Base-by-base conservation (phyloP, 2,797 vertebrate species). In the Silurus lanzhouensis region DNA sequence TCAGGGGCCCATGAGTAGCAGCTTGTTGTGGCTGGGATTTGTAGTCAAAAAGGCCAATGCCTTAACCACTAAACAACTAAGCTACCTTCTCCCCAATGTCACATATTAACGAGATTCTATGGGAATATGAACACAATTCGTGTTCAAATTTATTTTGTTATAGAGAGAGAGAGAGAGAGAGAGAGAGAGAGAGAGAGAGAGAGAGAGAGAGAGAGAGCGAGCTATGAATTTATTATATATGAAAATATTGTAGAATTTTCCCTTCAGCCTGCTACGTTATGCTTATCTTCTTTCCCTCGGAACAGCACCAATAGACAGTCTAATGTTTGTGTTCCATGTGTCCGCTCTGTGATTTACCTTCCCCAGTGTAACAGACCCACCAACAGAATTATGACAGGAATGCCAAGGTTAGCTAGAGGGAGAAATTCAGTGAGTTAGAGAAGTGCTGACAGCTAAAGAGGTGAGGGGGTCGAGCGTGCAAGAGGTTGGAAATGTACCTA, bases 311-410 rank as follows among this genome's bases (percentile, higher is more conserved):
- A 58, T 46, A 82, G 46, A 7, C 68, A 25, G 13, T 67, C 79
- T 8, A 48, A 9, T 67, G 63, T 55, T 81, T 81, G n/a, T 4
- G 2, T 3, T 66, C n/a, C 58, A 63, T 71, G 77, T 84, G 77
- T 84, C 31, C 31, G 61, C 22, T 61, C 82, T 88, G 92, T 91
- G 91, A 91, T 93, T 92, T 91, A 92, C 52, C 58, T 85, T 84
- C 84, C 77, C 64, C 22, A 57, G 55, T 46, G 31, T 31, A 61
- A 75, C 86, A 71, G 63, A 75, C 81, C 66, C 81, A 86, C 66
- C 44, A 70, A 85, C 63, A 85, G 67, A 74, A 82, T 68, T 66
- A 68, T 52, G 83, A 46, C 67, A 46, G 38, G 77, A 83, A 82
- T 57, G 75, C 82, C 27, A 70, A 87, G 83, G 27, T 76, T 75